Percentiles rank a stretch among this genome's conserved stretches.
Evolutionary conservation across 2,113 vertebrate species (phyloP).

Genomic region (Caranx ignobilis): DNA sequence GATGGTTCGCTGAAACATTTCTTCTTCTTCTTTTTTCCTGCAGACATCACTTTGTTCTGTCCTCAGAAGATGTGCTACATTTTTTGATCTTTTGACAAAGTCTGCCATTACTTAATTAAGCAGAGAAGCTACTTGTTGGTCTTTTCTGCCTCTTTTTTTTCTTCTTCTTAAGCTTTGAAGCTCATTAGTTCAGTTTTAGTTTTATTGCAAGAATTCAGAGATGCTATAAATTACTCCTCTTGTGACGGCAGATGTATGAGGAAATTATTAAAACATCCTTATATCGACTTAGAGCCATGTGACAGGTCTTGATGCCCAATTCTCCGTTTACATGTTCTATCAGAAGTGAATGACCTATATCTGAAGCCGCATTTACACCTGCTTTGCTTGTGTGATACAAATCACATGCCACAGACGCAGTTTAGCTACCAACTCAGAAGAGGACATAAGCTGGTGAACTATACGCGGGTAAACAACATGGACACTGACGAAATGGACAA

Average conservation of each 20-base stretch:
- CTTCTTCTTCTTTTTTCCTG: not conserved
- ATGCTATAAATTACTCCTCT: not conserved
- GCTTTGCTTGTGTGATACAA: no score
- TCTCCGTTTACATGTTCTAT: no score
- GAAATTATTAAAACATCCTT: not conserved
- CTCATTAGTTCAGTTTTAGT: slow-evolving; percentile 25
- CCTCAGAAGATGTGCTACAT: slow-evolving; percentile 41
- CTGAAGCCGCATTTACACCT: no score
- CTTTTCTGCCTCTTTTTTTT: slow-evolving; percentile 1
- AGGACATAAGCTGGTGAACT: no score
- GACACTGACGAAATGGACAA: no score
- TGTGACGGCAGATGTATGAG: not conserved
- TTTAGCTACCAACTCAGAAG: no score
- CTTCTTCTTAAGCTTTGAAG: slow-evolving; percentile 26
- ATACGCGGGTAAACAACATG: no score
- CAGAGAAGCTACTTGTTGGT: slow-evolving; percentile 3
- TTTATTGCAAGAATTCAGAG: not conserved
- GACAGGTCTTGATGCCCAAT: no score
- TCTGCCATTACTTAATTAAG: slow-evolving; percentile 49
- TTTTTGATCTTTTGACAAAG: slow-evolving; percentile 47
- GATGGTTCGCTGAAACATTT: slow-evolving; percentile 6
- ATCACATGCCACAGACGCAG: no score
- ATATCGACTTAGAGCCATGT: not conserved
- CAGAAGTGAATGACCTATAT: no score
- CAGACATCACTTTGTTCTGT: slow-evolving; percentile 31